phyloP scores from a whole-genome alignment of 2,113 vertebrate genomes.

The Mesitornis unicolor region DNA sequence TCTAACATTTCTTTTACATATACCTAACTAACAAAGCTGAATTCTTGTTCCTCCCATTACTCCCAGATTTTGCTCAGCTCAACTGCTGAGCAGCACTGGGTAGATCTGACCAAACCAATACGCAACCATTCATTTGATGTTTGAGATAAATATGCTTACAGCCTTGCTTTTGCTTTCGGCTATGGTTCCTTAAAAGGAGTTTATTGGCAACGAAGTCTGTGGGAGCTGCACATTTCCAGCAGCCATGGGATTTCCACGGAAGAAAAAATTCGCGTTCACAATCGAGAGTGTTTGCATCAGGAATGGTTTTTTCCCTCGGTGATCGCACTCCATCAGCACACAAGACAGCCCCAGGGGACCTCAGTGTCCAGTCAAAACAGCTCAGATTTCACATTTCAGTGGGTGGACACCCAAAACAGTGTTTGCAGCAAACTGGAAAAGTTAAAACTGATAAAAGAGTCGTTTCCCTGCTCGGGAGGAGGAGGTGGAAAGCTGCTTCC shows the following conservation, averaged over 20 bases:
- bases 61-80: neutral
- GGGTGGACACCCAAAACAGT: neutral
- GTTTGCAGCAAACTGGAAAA: neutral
- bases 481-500: neutral
- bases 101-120: neutral
- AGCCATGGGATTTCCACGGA: constrained; percentile 43
- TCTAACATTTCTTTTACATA: neutral
- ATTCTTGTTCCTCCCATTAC: neutral
- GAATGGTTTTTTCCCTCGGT: neutral
- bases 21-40: neutral
- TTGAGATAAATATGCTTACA: neutral
- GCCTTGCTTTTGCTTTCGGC: neutral
- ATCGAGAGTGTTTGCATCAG: neutral
- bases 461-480: neutral
- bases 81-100: neutral
- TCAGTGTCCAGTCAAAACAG: constrained; percentile 44
- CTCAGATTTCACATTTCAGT: neutral
- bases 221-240: constrained; percentile 43
- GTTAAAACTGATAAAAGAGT: neutral
- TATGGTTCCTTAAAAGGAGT: neutral
- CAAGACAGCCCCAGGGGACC: neutral
- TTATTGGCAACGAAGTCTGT: neutral
- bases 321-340: neutral
- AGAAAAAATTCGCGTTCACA: neutral
- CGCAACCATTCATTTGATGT: neutral